Percentiles rank a stretch among this genome's conserved stretches.
Conservation (phyloP, 1,140 invertebrate species). For the Drosophila orosa region DNA sequence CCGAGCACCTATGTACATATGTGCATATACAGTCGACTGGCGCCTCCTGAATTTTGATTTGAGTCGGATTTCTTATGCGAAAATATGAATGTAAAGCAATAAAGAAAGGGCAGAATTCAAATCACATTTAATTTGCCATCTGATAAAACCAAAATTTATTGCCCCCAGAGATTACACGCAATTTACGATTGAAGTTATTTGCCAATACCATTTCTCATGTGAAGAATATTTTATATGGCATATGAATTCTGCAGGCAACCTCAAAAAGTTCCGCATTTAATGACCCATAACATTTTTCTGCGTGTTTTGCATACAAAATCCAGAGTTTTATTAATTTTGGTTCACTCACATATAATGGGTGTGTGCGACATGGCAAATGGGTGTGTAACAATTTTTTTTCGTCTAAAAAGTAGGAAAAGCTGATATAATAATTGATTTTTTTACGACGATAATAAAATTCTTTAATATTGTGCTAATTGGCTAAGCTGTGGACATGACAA, state of each 20-base stretch:
- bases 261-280: conserved; percentile 68
- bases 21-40: conserved; percentile 40
- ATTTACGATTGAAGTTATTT: conserved; percentile 74
- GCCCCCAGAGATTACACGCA: conserved; percentile 70
- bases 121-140: conserved; percentile 75
- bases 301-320: conserved; percentile 28
- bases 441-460: conserved; percentile 60
- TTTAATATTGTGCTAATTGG: conserved; percentile 69
- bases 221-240: conserved; percentile 20
- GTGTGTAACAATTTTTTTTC: conserved; percentile 19
- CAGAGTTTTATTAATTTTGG: conserved; percentile 37
- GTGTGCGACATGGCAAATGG: conserved; percentile 54
- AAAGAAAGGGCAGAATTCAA: conserved; percentile 61
- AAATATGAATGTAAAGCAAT: conserved; percentile 79
- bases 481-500: conserved; percentile 41
- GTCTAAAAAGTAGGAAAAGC: conserved; percentile 47
- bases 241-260: conserved; percentile 22
- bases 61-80: conserved; percentile 37
- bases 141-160: conserved; percentile 68
- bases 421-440: conserved; percentile 42
- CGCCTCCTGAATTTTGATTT: conserved; percentile 78
- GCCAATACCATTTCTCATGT: conserved; percentile 66
- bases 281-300: conserved; percentile 57
- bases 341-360: conserved; percentile 38
- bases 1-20: background rate